phyloP scores from a whole-genome alignment of 2,888 invertebrate genomes.

The Hypomecis punctinalis region DNA sequence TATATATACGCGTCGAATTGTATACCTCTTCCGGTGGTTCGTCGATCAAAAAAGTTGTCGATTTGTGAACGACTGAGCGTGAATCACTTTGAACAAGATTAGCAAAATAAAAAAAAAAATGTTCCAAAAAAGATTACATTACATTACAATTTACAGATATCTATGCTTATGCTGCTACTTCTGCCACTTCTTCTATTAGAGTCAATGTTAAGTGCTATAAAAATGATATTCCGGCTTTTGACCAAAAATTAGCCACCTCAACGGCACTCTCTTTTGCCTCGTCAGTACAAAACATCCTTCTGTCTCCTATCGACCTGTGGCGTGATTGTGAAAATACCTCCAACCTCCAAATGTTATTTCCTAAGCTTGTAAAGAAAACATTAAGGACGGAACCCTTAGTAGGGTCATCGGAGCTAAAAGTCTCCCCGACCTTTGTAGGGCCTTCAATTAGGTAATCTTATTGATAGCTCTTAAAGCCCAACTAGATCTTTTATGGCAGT shows the following conservation, averaged over 20 bases:
- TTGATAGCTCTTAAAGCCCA: conserved; percentile 39
- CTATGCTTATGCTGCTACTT: too few relatives aligned
- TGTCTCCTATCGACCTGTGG: conserved; percentile 3
- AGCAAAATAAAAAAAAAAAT: neutral
- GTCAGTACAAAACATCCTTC: neutral
- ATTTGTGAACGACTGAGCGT: too few relatives aligned
- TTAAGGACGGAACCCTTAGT: conserved; percentile 35
- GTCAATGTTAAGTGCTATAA: too few relatives aligned
- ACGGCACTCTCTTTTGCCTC: too few relatives aligned
- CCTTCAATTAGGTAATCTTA: conserved; percentile 47
- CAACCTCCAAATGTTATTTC: conserved; percentile 31
- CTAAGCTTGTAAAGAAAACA: conserved; percentile 35
- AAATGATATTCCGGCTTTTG: neutral
- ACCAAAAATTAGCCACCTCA: neutral
- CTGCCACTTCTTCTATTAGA: too few relatives aligned
- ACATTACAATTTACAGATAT: too few relatives aligned
- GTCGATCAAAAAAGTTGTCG: too few relatives aligned
- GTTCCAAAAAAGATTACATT: neutral
- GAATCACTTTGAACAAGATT: too few relatives aligned
- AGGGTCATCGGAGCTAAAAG: conserved; percentile 31
- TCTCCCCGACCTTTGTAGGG: conserved; percentile 35
- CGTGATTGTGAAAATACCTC: conserved; percentile 23
- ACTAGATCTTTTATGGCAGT: conserved; percentile 27
- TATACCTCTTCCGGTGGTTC: too few relatives aligned
- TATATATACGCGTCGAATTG: too few relatives aligned